A percentile compares a stretch with the other conserved stretches of the same genome.
phyloP scores from a whole-genome alignment of 2,888 invertebrate genomes.

The Heteromyza rotundicornis region DNA sequence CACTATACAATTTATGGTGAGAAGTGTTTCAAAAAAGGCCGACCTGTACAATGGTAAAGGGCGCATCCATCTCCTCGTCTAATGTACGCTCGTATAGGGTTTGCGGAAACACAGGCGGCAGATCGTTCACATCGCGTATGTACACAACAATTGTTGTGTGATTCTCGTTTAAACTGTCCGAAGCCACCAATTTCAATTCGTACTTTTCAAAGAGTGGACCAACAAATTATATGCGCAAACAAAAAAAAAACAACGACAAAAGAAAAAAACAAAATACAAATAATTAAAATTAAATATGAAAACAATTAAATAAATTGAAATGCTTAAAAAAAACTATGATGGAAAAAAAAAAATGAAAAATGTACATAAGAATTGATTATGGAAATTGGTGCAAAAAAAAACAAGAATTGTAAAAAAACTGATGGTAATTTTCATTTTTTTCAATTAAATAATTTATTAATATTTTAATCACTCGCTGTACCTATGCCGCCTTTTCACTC shows the following conservation, averaged over 20 bases:
- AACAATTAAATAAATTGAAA: constrained; percentile 23
- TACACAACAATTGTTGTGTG: constrained; percentile 81
- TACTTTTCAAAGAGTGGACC: constrained; percentile 68
- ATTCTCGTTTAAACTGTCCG: constrained; percentile 89
- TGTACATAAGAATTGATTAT: neutral
- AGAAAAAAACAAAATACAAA: constrained; percentile 32
- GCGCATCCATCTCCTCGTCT: constrained; percentile 76
- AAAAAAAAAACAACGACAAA: constrained; percentile 40
- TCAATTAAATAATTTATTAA: no score
- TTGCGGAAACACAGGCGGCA: constrained; percentile 81
- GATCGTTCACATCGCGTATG: constrained; percentile 87
- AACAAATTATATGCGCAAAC: constrained; percentile 1
- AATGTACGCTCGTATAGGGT: constrained; percentile 75
- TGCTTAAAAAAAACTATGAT: constrained; percentile 4
- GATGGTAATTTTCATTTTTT: no score
- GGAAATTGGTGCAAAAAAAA: neutral
- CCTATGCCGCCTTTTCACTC: no score
- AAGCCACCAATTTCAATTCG: constrained; percentile 86
- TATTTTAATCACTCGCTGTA: no score
- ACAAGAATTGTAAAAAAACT: no score
- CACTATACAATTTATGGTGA: neutral
- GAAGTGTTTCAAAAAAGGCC: no score
- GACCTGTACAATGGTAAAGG: constrained; percentile 81
- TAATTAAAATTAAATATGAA: constrained; percentile 25
- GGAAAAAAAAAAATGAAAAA: constrained; percentile 3